Evolutionary conservation across 2,797 vertebrate genomes (phyloP), one percentile per base, ranked within the genome.

Genomic region (Cryptoprocta ferox): DNA sequence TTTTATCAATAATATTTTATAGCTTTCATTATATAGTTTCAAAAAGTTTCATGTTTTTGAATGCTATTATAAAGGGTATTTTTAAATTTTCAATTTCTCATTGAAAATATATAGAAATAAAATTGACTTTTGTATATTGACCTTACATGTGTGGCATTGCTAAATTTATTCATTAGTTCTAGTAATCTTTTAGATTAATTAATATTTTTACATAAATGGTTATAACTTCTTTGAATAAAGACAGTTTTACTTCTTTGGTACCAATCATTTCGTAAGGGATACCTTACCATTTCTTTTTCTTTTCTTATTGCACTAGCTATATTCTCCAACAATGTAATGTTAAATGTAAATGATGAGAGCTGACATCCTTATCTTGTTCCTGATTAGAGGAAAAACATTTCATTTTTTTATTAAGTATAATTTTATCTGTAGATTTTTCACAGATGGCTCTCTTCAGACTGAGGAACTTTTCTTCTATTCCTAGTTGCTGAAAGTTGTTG

Each of bases 1-100:
- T 79, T 75, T 89, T 83, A 8, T 71, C 66, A 81, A 26, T 4
- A 45, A 26, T 39, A 9, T 73, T 86, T 76, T 56, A 65, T 66
- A 78, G 42, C 2, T 70, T 76, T 90, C 9, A 80, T 37, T 65
- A 30, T 53, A 68, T 53, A 80, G 11, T 70, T 92, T 9, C 53
- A 86, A 94, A 81, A 26, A 28, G 85, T 90, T 90, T 92, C 37
- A 45, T 94, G 32, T 48, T 96, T 94, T 95, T n/a, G 19, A 81
- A 71, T 6, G 61, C 11, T 37, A 78, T 63, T 65, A 1, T 28
- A 21, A 93, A 89, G 50, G 3, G 5, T 56, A n/a, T 87, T 93
- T 80, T 68, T 5, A 37, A 61, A 85, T 37, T 78, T 79, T 79
- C 19, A 85, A 48, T 94, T 88, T 6, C 24, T 88, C 24, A 78